A percentile compares a stretch with the other conserved stretches of the same genome.
Conservation (phyloP, 1,140 invertebrate genomes). For the Cephus cinctus region DNA sequence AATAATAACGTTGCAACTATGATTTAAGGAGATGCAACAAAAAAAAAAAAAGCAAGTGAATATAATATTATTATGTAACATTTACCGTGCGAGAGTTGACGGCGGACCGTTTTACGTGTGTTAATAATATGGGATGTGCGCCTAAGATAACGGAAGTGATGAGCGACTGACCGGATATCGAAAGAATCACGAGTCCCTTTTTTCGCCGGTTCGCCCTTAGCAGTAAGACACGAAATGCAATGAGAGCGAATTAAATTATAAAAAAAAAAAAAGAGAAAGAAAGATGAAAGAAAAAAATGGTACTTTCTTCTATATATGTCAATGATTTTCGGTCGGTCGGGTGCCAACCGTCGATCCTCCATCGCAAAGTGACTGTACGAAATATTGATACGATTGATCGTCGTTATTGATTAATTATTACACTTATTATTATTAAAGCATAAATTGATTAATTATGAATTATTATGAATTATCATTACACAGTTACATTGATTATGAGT, state of each 20-base stretch:
- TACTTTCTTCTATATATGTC: slow-evolving; percentile 15
- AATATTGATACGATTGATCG: slow-evolving; percentile 32
- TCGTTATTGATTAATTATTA: slow-evolving; percentile 22
- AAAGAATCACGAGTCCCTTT: no score
- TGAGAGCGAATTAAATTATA: slow-evolving; percentile 2
- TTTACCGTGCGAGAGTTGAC: slow-evolving; percentile 21
- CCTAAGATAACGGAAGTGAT: slow-evolving; percentile 12
- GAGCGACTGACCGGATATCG: slow-evolving; percentile 3
- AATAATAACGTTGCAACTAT: slow-evolving; percentile 33
- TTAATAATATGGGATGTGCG: slow-evolving; percentile 28
- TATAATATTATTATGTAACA: slow-evolving; percentile 42
- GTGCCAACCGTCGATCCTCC: slow-evolving; percentile 21
- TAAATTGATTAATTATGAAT: slow-evolving; percentile 39
- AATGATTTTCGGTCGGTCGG: slow-evolving; percentile 6
- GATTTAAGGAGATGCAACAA: slow-evolving; percentile 25
- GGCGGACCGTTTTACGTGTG: slow-evolving; percentile 19
- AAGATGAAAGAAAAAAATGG: slow-evolving; percentile 2
- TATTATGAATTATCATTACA: slow-evolving; percentile 33
- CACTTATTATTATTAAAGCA: slow-evolving; percentile 39
- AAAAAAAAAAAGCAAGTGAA: slow-evolving; percentile 21
- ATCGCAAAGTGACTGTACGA: slow-evolving; percentile 27
- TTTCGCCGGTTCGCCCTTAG: no score
- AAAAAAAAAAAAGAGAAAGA: not conserved
- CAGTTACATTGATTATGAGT: not conserved
- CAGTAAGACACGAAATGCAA: slow-evolving; percentile 6